Percentiles rank a stretch among this genome's conserved stretches.
Conservation (phyloP, 2,888 invertebrate genomes). For the Uloborus plumipes region DNA sequence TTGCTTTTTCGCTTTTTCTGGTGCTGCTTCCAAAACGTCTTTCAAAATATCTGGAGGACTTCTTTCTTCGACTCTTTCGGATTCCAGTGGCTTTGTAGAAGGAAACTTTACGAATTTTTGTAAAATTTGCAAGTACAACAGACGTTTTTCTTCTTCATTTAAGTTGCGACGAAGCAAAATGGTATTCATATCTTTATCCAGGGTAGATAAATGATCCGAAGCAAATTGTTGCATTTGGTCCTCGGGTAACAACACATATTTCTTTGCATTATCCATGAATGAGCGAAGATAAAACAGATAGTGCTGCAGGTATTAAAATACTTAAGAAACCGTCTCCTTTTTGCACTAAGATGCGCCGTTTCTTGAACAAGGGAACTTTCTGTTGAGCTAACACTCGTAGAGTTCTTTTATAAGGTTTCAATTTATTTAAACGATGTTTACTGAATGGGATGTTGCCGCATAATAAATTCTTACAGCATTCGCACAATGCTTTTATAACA, state of each 20-base stretch:
- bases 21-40: not conserved
- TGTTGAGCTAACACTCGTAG: not conserved
- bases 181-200: not conserved
- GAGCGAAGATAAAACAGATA: not conserved
- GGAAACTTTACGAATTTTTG: not conserved
- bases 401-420: not conserved
- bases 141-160: not conserved
- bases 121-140: not conserved
- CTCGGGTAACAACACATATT: not conserved
- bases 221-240: slow-evolving; percentile 2
- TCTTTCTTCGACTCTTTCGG: not conserved
- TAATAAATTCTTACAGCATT: not conserved
- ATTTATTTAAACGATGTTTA: not conserved
- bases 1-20: not conserved
- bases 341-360: not conserved
- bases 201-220: not conserved
- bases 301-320: not conserved
- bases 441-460: not conserved
- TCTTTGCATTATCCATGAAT: slow-evolving; percentile 2
- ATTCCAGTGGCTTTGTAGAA: not conserved
- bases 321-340: slow-evolving; percentile 1
- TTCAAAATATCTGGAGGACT: not conserved
- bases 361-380: not conserved
- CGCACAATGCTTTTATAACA: not conserved
- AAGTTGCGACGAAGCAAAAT: not conserved